Evolutionary conservation across 2,113 vertebrate genomes (phyloP).

Genomic region (Heterotis niloticus): DNA sequence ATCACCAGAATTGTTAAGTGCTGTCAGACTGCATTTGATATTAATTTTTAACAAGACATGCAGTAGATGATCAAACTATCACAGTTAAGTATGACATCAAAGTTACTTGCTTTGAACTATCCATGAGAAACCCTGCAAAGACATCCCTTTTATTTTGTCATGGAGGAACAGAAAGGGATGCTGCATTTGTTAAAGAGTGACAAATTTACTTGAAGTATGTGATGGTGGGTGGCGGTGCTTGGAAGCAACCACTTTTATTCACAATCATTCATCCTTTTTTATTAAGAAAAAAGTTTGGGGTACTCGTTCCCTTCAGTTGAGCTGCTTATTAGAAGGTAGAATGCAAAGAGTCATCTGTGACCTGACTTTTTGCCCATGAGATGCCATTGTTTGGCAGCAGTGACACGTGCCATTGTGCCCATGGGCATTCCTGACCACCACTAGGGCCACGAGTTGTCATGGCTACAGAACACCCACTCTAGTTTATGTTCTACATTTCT

Average conservation of each 20-base stretch:
- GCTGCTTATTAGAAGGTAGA: conserved; percentile 30
- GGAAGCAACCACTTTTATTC: conserved; percentile 20
- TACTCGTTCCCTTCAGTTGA: conserved; percentile 3
- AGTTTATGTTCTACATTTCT: background rate
- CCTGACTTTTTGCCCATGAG: background rate
- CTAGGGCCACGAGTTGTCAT: background rate
- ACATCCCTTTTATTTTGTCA: conserved; percentile 37
- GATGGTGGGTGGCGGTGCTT: conserved; percentile 5
- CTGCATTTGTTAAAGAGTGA: conserved; percentile 43
- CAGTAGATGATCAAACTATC: conserved; percentile 16
- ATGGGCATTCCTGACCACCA: background rate
- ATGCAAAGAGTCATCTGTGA: conserved; percentile 12
- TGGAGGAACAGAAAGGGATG: conserved; percentile 49
- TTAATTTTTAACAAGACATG: conserved; percentile 24
- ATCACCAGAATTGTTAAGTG: conserved; percentile 29
- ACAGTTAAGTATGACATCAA: conserved; percentile 31
- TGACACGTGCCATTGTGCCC: background rate
- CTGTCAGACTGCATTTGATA: conserved; percentile 27
- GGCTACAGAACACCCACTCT: background rate
- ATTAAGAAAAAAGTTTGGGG: background rate
- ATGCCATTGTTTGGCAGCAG: conserved; percentile 1
- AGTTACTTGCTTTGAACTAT: conserved; percentile 53
- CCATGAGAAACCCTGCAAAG: conserved; percentile 32
- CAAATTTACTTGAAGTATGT: conserved; percentile 40
- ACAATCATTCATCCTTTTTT: conserved; percentile 41